A percentile compares a stretch with the other conserved stretches of the same genome.
These are phyloP conservation scores for Poeciliopsis retropinna DNA, from an alignment of 2,113 vertebrate species.

Conservation along the genomic window DNA sequence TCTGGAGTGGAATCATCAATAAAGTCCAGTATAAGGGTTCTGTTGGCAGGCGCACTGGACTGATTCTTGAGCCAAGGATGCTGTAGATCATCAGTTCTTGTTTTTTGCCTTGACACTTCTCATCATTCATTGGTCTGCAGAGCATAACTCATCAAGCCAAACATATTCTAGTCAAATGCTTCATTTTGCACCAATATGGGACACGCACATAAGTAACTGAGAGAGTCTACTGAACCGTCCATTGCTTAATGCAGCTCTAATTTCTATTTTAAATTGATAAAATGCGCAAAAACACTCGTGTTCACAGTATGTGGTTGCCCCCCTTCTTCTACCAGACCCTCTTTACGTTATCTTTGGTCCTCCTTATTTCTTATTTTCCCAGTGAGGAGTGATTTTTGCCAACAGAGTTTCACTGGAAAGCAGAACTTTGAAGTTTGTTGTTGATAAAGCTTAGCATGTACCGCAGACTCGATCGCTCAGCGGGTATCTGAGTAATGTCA, in stretches of 20 bases:
- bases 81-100: background rate
- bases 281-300: background rate
- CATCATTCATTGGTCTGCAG: background rate
- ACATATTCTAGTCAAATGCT: background rate
- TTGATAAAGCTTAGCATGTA: constrained; percentile 19
- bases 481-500: constrained; percentile 43
- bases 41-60: background rate
- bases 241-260: too few relatives aligned
- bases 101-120: background rate
- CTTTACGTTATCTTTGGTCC: constrained; percentile 1
- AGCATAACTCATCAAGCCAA: background rate
- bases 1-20: constrained; percentile 1
- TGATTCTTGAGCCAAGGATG: background rate
- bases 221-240: too few relatives aligned
- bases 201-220: background rate
- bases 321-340: background rate
- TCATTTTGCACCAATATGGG: background rate
- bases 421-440: constrained; percentile 18
- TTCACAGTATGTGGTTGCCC: background rate
- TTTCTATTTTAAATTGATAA: background rate
- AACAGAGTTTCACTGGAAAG: constrained; percentile 26
- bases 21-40: background rate
- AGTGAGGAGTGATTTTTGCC: constrained; percentile 2
- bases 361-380: background rate
- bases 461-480: constrained; percentile 44